Percentiles rank a stretch among this genome's conserved stretches.
These are phyloP conservation scores for Phortica variegata DNA, from an alignment of 1,140 invertebrate genomes.

Conservation along the genomic window DNA sequence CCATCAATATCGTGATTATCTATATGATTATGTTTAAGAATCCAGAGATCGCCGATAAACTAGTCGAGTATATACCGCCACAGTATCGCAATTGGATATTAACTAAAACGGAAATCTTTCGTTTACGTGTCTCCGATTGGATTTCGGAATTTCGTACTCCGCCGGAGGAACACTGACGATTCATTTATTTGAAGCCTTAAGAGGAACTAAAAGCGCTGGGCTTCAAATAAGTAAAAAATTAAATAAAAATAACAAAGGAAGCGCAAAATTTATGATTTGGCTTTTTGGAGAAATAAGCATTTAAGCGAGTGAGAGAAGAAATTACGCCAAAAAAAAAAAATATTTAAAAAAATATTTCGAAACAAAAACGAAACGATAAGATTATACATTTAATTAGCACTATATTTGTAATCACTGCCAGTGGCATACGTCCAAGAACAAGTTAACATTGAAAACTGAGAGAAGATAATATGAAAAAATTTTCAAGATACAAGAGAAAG, in stretches of 20 bases:
- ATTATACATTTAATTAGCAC: too few species aligned
- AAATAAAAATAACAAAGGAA: slow-evolving; percentile 31
- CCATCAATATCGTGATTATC: slow-evolving; percentile 42
- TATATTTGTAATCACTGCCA: too few species aligned
- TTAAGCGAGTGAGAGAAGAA: too few species aligned
- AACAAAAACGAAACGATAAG: slow-evolving; percentile 1
- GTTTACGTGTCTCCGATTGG: slow-evolving; percentile 49
- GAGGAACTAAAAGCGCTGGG: slow-evolving; percentile 21
- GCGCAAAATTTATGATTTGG: slow-evolving; percentile 31
- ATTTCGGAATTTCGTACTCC: slow-evolving; percentile 51
- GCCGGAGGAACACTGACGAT: slow-evolving; percentile 53
- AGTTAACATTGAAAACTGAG: too few species aligned
- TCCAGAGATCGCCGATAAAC: slow-evolving; percentile 46
- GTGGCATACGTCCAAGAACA: too few species aligned
- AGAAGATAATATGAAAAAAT: too few species aligned
- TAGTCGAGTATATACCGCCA: slow-evolving; percentile 48
- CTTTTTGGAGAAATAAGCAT: too few species aligned
- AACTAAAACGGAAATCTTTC: slow-evolving; percentile 50
- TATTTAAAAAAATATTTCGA: neutral
- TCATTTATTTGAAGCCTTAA: slow-evolving; percentile 56
- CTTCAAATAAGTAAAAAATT: slow-evolving; percentile 35
- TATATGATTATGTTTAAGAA: slow-evolving; percentile 55
- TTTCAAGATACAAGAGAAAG: too few species aligned
- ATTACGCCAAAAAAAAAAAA: neutral
- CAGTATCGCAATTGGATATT: slow-evolving; percentile 54